phyloP scores from a whole-genome alignment of 2,888 invertebrate species.

The Melieria crassipennis region DNA sequence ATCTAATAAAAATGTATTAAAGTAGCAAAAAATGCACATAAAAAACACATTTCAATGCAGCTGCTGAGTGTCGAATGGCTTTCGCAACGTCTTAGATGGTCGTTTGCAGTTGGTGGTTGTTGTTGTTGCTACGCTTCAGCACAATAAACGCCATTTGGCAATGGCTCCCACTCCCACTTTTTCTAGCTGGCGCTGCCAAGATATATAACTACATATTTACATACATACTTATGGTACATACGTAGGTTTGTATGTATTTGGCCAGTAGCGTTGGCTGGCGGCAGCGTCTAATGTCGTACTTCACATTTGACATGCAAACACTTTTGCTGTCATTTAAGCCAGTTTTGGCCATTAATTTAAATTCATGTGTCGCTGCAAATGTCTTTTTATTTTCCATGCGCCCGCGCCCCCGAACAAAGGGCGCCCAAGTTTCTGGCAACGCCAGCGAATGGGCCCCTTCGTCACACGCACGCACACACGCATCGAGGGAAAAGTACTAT shows the following conservation, averaged over 20 bases:
- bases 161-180: too few relatives aligned
- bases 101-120: too few relatives aligned
- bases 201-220: too few relatives aligned
- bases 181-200: too few relatives aligned
- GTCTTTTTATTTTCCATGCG: background rate
- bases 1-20: constrained; percentile 41
- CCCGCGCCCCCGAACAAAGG: background rate
- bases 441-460: too few relatives aligned
- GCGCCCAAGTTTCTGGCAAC: too few relatives aligned
- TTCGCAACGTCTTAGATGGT: too few relatives aligned
- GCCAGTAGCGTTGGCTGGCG: background rate
- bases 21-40: background rate
- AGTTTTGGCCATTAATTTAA: constrained; percentile 45
- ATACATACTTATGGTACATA: constrained; percentile 14
- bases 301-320: constrained; percentile 44
- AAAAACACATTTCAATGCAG: background rate
- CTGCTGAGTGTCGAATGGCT: too few relatives aligned
- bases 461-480: background rate
- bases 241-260: background rate
- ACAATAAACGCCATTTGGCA: too few relatives aligned
- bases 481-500: constrained; percentile 6
- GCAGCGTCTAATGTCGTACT: constrained; percentile 23
- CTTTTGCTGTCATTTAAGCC: constrained; percentile 44
- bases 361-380: constrained; percentile 36
- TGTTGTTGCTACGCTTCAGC: too few relatives aligned